A percentile compares a stretch with the other conserved stretches of the same genome.
Conservation (phyloP, 2,113 vertebrate genomes). For the Eulemur rufifrons region DNA sequence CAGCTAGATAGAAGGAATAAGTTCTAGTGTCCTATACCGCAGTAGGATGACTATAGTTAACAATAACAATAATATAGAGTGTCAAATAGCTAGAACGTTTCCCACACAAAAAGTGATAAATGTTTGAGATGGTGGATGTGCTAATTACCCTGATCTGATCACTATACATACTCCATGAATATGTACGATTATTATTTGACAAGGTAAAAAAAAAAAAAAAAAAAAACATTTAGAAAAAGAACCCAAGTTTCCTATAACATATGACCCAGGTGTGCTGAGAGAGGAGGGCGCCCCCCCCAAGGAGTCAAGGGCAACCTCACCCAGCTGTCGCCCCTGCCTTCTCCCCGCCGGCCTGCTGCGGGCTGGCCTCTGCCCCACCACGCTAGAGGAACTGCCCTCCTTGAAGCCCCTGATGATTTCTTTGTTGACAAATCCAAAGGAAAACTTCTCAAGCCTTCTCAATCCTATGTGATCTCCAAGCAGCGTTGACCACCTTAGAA, state of each 20-base stretch:
- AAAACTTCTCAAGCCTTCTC: background rate
- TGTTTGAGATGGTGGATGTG: background rate
- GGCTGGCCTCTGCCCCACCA: background rate
- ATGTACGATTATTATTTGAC: background rate
- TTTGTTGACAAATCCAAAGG: background rate
- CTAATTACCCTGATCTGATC: background rate
- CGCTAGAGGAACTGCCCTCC: background rate
- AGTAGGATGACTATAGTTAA: background rate
- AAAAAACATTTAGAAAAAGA: background rate
- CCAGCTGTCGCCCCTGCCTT: background rate
- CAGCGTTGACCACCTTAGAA: background rate
- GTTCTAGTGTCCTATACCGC: background rate
- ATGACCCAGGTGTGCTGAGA: background rate
- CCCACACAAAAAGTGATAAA: background rate
- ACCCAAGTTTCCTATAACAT: background rate
- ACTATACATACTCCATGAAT: background rate
- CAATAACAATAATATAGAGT: background rate
- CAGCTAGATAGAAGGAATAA: background rate
- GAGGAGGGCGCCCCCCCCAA: background rate
- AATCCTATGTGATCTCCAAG: background rate
- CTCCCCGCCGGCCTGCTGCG: background rate
- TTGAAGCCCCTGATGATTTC: background rate
- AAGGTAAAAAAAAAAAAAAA: background rate
- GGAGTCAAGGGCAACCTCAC: background rate
- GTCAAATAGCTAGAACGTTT: background rate